Percentiles rank a stretch among this genome's conserved stretches.
Evolutionary conservation across 2,113 vertebrate species (phyloP).

Genomic region (Myotis brandtii): DNA sequence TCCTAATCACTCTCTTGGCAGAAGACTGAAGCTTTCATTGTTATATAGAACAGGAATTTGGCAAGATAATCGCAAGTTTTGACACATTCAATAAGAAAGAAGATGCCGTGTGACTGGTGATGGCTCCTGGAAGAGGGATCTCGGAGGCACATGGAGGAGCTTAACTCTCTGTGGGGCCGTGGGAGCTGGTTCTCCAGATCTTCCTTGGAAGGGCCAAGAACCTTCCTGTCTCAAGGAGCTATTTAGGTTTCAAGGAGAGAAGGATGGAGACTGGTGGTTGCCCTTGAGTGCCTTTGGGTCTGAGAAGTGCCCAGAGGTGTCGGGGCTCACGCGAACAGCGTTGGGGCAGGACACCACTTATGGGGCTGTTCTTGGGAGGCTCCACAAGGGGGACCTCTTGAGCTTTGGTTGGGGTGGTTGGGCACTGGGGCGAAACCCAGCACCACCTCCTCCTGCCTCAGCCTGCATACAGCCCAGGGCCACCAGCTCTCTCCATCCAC

Average conservation of each 20-base stretch:
- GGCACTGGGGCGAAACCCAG: neutral
- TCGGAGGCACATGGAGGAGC: conserved; percentile 11
- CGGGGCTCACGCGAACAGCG: neutral
- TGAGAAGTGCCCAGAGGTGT: fast-evolving
- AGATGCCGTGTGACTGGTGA: conserved; percentile 21
- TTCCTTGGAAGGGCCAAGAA: neutral
- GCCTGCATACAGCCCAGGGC: neutral
- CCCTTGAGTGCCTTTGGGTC: neutral
- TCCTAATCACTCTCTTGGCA: conserved; percentile 75
- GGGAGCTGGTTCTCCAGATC: neutral
- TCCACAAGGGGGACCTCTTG: conserved; percentile 80
- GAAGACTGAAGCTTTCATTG: conserved; percentile 57
- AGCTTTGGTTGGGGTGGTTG: conserved; percentile 72
- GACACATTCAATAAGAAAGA: conserved; percentile 65
- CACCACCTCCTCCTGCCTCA: neutral
- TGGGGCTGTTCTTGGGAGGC: conserved; percentile 64
- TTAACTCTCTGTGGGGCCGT: neutral
- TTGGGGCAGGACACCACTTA: conserved; percentile 3
- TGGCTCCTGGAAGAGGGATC: conserved; percentile 62
- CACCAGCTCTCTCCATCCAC: fast-evolving
- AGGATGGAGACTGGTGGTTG: neutral
- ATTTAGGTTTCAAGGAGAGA: neutral
- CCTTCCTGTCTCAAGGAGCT: neutral
- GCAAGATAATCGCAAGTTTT: conserved; percentile 50
- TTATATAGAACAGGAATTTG: conserved; percentile 76